phyloP scores from a whole-genome alignment of 2,888 invertebrate genomes.

The Catotricha subobsoleta region DNA sequence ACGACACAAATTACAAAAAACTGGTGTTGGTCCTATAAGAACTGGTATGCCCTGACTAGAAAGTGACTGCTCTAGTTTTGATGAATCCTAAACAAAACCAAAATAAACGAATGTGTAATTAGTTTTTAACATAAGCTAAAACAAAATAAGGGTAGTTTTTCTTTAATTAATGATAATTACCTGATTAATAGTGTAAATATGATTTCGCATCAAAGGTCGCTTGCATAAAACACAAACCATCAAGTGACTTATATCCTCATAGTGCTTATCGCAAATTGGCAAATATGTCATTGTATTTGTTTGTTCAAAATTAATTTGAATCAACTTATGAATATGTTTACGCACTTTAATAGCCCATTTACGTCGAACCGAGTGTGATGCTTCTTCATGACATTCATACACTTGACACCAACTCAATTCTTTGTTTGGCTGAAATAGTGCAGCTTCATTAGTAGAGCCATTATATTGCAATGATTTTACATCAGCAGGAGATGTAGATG shows the following conservation, averaged over 20 bases:
- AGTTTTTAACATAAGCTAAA: too few species aligned
- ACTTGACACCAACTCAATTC: conserved; percentile 36
- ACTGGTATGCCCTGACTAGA: conserved; percentile 48
- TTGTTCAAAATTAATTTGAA: conserved; percentile 42
- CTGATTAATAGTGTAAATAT: conserved; percentile 52
- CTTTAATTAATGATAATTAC: conserved; percentile 16
- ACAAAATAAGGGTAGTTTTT: too few species aligned
- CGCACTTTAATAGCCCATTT: conserved; percentile 58
- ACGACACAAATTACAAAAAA: conserved; percentile 66
- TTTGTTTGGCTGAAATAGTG: neutral
- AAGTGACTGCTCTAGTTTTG: conserved; percentile 38
- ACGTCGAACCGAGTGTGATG: conserved; percentile 45
- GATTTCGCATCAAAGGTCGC: conserved; percentile 54
- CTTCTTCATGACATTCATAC: conserved; percentile 38
- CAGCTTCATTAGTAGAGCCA: neutral
- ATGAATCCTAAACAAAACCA: conserved; percentile 29
- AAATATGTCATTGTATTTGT: conserved; percentile 34
- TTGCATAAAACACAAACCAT: conserved; percentile 63
- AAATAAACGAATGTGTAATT: neutral
- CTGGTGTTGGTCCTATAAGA: conserved; percentile 43
- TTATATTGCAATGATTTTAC: neutral
- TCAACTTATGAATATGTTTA: conserved; percentile 45
- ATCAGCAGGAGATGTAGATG: neutral
- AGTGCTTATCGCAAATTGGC: conserved; percentile 51
- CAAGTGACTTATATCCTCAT: conserved; percentile 49